These are phyloP conservation scores for Plusia festucae DNA, from an alignment of 2,888 invertebrate species.

Conservation along the genomic window DNA sequence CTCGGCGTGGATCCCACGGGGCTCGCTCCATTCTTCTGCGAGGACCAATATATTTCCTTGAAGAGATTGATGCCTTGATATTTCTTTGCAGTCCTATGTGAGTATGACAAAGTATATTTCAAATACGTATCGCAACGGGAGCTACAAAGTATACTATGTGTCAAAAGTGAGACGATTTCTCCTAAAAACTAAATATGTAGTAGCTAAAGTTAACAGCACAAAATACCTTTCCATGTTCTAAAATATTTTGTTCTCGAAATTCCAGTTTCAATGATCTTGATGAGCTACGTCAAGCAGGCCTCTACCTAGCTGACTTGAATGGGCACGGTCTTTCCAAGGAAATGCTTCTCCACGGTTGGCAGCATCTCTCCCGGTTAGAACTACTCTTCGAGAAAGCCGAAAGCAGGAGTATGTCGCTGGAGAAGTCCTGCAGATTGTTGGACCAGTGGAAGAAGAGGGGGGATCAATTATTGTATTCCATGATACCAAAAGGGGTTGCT, in stretches of 20 bases:
- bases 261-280: slow-evolving; percentile 94
- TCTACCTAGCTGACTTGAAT: slow-evolving; percentile 95
- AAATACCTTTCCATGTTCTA: not conserved
- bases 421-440: slow-evolving; percentile 93
- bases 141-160: no score
- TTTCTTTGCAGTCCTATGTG: slow-evolving; percentile 97
- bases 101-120: slow-evolving; percentile 71
- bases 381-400: slow-evolving; percentile 95
- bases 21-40: slow-evolving; percentile 93
- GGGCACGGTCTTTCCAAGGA: slow-evolving; percentile 95
- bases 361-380: slow-evolving; percentile 94
- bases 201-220: no score
- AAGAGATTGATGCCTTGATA: slow-evolving; percentile 94
- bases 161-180: no score
- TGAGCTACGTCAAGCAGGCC: slow-evolving; percentile 93
- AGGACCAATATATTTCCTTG: slow-evolving; percentile 95
- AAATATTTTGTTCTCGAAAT: slow-evolving; percentile 36
- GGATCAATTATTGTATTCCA: slow-evolving; percentile 96
- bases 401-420: slow-evolving; percentile 93
- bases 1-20: slow-evolving; percentile 91
- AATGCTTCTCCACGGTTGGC: slow-evolving; percentile 95
- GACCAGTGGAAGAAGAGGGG: slow-evolving; percentile 96
- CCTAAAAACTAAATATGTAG: no score
- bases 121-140: no score
- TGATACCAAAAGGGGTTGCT: slow-evolving; percentile 96